A percentile compares a stretch with the other conserved stretches of the same genome.
Evolutionary conservation across 2,797 vertebrate species (phyloP).

Genomic region (Crocodylus rhombifer): DNA sequence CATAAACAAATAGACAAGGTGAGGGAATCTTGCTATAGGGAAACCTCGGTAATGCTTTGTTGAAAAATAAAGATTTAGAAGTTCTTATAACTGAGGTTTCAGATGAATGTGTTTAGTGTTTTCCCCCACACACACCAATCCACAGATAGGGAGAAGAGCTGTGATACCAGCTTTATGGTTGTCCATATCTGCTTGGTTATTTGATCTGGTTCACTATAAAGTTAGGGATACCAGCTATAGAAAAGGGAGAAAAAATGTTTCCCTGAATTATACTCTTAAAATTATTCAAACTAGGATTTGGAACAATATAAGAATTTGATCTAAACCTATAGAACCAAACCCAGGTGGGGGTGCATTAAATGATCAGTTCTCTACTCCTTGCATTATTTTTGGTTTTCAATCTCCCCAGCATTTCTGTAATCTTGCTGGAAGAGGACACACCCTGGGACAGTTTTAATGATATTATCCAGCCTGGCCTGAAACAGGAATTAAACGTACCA

Average conservation of each 20-base stretch:
- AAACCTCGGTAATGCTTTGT: background rate
- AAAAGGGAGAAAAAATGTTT: background rate
- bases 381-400: background rate
- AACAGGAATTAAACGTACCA: background rate
- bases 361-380: background rate
- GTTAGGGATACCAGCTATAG: background rate
- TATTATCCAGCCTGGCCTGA: background rate
- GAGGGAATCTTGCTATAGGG: conserved; percentile 28
- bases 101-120: background rate
- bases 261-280: background rate
- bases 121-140: background rate
- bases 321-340: background rate
- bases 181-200: too few relatives aligned
- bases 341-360: background rate
- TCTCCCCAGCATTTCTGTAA: background rate
- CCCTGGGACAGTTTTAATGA: background rate
- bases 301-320: background rate
- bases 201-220: background rate
- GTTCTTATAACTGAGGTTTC: background rate
- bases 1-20: conserved; percentile 92
- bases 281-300: background rate
- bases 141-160: background rate
- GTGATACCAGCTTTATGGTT: background rate
- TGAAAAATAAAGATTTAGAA: background rate
- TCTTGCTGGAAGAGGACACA: background rate